phyloP scores from a whole-genome alignment of 1,140 invertebrate genomes.

The Dinoponera quadriceps region DNA sequence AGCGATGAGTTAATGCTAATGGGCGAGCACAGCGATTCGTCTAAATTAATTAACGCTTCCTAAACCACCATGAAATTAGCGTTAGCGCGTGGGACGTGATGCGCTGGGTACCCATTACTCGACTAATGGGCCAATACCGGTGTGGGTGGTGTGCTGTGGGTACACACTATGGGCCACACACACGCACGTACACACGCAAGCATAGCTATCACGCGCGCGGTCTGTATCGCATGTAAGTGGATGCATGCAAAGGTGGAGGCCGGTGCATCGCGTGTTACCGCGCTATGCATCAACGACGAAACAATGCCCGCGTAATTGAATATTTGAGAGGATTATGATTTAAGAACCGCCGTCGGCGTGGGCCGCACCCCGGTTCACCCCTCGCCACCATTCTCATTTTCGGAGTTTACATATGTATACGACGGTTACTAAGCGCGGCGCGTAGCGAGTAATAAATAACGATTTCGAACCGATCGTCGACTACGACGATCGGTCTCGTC shows the following conservation, averaged over 20 bases:
- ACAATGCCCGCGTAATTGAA: conserved; percentile 61
- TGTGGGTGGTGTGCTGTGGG: conserved; percentile 28
- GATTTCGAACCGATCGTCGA: conserved; percentile 36
- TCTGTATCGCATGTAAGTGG: conserved; percentile 45
- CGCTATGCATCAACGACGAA: conserved; percentile 58
- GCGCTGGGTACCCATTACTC: conserved; percentile 47
- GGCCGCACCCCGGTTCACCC: conserved; percentile 1
- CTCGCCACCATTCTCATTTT: conserved; percentile 23
- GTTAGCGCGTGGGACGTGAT: conserved; percentile 42
- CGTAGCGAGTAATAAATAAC: conserved; percentile 39
- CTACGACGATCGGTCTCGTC: conserved; percentile 1
- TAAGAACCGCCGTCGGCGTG: conserved; percentile 40
- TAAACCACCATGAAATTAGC: conserved; percentile 60
- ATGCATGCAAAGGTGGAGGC: conserved; percentile 40
- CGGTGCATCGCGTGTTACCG: conserved; percentile 54
- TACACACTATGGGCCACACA: conserved; percentile 3
- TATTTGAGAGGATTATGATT: conserved; percentile 59
- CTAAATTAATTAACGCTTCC: conserved; percentile 61
- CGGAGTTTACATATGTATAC: conserved; percentile 25
- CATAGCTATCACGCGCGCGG: conserved; percentile 18
- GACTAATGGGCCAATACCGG: conserved; percentile 45
- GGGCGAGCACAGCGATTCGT: conserved; percentile 41
- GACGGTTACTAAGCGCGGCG: conserved; percentile 24
- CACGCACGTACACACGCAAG: conserved; percentile 8
- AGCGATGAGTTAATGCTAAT: conserved; percentile 59